phyloP scores from a whole-genome alignment of 2,797 vertebrate species.

The Phylloscopus collybita region DNA sequence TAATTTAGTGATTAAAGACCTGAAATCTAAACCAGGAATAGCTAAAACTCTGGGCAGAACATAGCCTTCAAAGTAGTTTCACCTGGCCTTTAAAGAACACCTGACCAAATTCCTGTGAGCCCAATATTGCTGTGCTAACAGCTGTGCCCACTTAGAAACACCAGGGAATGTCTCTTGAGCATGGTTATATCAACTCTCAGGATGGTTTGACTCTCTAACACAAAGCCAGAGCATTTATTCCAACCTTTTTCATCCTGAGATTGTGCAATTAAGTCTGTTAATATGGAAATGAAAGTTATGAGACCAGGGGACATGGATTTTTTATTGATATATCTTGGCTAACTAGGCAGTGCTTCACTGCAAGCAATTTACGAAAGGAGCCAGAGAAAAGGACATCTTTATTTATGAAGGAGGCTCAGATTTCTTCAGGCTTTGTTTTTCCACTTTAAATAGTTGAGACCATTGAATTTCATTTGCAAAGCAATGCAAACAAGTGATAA shows the following conservation, averaged over 20 bases:
- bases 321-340: not conserved
- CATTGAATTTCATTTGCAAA: not conserved
- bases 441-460: not conserved
- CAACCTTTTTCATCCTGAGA: not conserved
- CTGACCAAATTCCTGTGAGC: not conserved
- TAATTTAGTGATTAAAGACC: not conserved
- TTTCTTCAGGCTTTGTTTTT: not conserved
- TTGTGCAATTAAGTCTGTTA: not conserved
- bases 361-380: not conserved
- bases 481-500: not conserved
- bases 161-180: not conserved
- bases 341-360: not conserved
- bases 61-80: not conserved
- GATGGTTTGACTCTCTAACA: not conserved
- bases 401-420: not conserved
- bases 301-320: not conserved
- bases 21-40: not conserved
- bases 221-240: not conserved
- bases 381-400: not conserved
- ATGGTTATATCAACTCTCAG: not conserved
- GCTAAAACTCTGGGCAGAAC: not conserved
- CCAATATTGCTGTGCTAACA: not conserved
- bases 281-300: not conserved
- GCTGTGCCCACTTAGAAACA: not conserved
- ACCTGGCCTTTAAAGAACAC: not conserved